Evolutionary conservation across 2,113 vertebrate genomes (phyloP), one percentile per base, ranked within the genome.

Genomic region (Hyla sarda): DNA sequence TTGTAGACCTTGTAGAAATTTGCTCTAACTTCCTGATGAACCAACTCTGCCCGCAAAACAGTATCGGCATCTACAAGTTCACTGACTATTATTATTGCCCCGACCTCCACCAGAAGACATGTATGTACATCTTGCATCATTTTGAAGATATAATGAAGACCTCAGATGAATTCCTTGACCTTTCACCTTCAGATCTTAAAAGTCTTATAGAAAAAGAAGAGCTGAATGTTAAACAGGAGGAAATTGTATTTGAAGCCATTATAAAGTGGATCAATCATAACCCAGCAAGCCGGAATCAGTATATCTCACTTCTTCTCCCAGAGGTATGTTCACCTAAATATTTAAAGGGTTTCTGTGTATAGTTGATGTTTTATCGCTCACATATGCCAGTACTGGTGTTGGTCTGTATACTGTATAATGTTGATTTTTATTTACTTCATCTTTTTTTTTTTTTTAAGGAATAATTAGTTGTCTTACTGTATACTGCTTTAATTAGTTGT

Each of bases 1-100:
- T 96, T 87, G 90, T 91, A 87, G 93, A 89, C 5, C 87, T 96
- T 0, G 65, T 96, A 34, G 62, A 90, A 12, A 82, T 87, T 10
- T 97, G 96, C 90, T 92, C 91, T 0, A 78, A 94, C 77, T 96
- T 96, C 91, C 89, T 97, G 56, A 89, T 88, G 82, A 88, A 90
- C 1, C 92, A 92, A 62, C 90, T 96, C 4, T 91, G 92, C 85
- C 62, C 92, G 30, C 89, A 95, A 54, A 97, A 97, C 3, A 95
- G 96, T 75, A 93, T 95, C 0, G 92, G 94, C 88, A 94, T 96
- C 88, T 96, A 91, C 90, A 94, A 89, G 82, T 90, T 97, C 87
- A 94, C 93, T 0, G 88, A 93, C 34, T 88, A 92, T 82, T 95
- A 94, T 89, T 86, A 89, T 74, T 93, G 89, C 79, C 87, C 91